Base-by-base conservation (phyloP, 1,140 invertebrate species). In the Megalopta genalis region DNA sequence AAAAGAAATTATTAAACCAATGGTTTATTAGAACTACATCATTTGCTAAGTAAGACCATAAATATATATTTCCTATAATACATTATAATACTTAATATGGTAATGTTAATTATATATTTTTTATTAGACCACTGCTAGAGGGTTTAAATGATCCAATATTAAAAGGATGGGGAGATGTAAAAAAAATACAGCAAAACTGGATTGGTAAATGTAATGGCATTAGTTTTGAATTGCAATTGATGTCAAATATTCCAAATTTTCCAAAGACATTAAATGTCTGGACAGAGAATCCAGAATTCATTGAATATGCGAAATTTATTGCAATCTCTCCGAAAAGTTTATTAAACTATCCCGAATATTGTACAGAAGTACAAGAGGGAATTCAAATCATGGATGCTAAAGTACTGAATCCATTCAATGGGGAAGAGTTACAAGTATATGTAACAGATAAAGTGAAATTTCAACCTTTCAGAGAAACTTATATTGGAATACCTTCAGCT, bases 21-120 rank as follows among this genome's bases (percentile, higher is more conserved):
- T 99, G 99, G 99, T 99, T 98, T 91, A 95, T 99, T 72, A 96
- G 95, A 92, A 99, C 98, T 0, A 98, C 97, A 65, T 95, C 95
- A 74, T 99, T 97, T 94, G 96, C 98, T 2, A 95, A 98, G 94
- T 95, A 95, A 85, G 91, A 96, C 54, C 92, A 9, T 21, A 46
- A 37, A 2, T 71, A 42, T 16, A 83, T 23, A 25, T 0, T 0
- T 16, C 14, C 39, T 46, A 8, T 23, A 68, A 52, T 65, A 12
- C 16, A 49, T 21, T 75, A 21, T 68, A 9, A 7, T 54, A 8
- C 18, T 57, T n/a, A n/a, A 57, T n/a, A 46, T 12, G 46, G 1
- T 23, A 32, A 77, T 66, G 64, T 46, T 32, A 66, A 23, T 74
- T 52, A 57, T 14, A 57, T 12, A 27, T 25, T 59, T 84, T 73